phyloP scores from a whole-genome alignment of 2,888 invertebrate species.

The Acrocyrtus sp. region DNA sequence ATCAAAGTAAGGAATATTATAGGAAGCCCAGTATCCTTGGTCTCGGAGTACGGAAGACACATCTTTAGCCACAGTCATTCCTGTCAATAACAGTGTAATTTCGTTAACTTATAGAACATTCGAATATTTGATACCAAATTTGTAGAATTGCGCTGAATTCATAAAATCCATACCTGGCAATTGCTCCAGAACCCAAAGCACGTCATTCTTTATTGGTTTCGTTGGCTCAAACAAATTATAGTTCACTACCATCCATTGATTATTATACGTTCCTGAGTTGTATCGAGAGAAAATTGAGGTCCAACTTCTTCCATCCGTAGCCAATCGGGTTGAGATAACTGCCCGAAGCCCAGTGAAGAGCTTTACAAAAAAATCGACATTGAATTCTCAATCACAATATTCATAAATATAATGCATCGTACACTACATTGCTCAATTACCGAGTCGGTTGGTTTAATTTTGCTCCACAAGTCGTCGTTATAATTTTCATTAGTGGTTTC shows the following conservation, averaged over 20 bases:
- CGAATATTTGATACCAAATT: background rate
- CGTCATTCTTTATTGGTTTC: conserved; percentile 66
- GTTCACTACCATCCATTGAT: conserved; percentile 88
- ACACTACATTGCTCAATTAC: no score
- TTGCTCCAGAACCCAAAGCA: conserved; percentile 83
- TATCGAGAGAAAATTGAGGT: conserved; percentile 74
- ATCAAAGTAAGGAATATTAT: conserved; percentile 76
- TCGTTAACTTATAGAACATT: no score
- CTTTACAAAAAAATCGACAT: conserved; percentile 65
- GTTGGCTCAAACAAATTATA: conserved; percentile 73
- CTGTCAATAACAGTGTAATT: no score
- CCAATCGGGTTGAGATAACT: conserved; percentile 84
- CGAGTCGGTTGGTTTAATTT: conserved; percentile 73
- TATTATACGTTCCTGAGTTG: conserved; percentile 85
- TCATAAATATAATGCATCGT: no score
- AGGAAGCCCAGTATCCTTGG: conserved; percentile 79
- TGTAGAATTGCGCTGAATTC: no score
- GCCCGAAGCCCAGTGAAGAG: conserved; percentile 79
- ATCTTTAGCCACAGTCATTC: conserved; percentile 75
- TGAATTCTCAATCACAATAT: no score
- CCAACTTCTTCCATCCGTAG: conserved; percentile 79
- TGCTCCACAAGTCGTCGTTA: conserved; percentile 77
- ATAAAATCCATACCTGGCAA: conserved; percentile 70
- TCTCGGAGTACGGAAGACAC: conserved; percentile 73
- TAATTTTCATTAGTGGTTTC: conserved; percentile 84